Conservation (phyloP, 2,888 invertebrate genomes). For the Morpho deidamia region DNA sequence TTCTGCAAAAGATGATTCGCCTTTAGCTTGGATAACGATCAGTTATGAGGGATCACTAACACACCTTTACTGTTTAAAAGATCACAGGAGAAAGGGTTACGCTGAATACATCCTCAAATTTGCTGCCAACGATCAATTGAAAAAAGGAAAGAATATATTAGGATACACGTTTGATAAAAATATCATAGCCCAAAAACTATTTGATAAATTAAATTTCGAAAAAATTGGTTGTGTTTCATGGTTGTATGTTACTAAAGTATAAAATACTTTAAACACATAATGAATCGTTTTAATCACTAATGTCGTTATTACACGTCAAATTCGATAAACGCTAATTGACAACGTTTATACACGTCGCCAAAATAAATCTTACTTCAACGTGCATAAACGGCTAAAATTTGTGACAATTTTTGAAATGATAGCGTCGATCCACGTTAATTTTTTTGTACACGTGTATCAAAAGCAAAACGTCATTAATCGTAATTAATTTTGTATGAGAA, state of each 20-base stretch:
- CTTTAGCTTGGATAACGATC: conserved; percentile 41
- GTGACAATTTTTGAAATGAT: too few relatives aligned
- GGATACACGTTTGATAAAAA: conserved; percentile 31
- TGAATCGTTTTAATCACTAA: too few relatives aligned
- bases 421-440: too few relatives aligned
- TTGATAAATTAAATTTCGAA: conserved; percentile 30
- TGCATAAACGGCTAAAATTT: too few relatives aligned
- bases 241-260: conserved; percentile 17
- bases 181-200: conserved; percentile 27
- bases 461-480: too few relatives aligned
- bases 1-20: conserved; percentile 24
- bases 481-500: too few relatives aligned
- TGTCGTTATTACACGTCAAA: too few relatives aligned
- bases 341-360: too few relatives aligned
- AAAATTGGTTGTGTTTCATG: conserved; percentile 25
- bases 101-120: conserved; percentile 41
- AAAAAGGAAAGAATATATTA: conserved; percentile 27
- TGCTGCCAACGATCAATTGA: conserved; percentile 29
- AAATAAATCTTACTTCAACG: too few relatives aligned
- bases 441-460: too few relatives aligned
- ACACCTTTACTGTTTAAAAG: conserved; percentile 45
- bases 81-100: conserved; percentile 44
- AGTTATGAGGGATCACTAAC: conserved; percentile 40
- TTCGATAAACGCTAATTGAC: too few relatives aligned
- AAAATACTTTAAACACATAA: neutral